Conservation (phyloP, 2,888 invertebrate genomes). For the Dryococelus australis region DNA sequence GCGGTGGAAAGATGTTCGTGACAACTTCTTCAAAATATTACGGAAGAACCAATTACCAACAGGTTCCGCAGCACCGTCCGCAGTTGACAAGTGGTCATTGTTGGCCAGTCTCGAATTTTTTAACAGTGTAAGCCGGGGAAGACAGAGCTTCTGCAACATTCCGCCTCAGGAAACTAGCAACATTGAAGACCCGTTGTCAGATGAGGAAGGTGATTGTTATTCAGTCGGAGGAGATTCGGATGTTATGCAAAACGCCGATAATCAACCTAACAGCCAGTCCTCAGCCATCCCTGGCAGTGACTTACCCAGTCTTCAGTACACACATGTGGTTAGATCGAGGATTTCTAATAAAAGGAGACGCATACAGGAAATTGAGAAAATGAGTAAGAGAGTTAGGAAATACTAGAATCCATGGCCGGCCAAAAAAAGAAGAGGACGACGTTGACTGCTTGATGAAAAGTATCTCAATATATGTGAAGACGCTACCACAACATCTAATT, state of each 20-base stretch:
- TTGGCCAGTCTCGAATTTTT: background rate
- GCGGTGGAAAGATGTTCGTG: background rate
- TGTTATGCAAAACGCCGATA: background rate
- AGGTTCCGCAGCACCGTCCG: background rate
- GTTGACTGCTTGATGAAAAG: background rate
- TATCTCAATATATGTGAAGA: background rate
- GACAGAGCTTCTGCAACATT: background rate
- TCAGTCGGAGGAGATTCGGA: background rate
- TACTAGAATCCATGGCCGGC: background rate
- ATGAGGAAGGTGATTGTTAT: background rate
- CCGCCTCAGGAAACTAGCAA: background rate
- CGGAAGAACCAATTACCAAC: background rate
- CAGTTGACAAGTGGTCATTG: background rate
- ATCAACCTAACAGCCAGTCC: background rate
- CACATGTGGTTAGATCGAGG: background rate
- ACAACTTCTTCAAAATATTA: conserved; percentile 16
- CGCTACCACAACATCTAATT: background rate
- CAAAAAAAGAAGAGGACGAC: background rate
- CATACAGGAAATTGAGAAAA: background rate
- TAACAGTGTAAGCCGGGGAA: background rate
- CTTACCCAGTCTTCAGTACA: background rate
- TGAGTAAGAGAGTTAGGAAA: background rate
- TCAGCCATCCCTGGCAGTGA: background rate
- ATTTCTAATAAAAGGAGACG: background rate
- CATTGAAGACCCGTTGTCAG: background rate